These are phyloP conservation scores for Actenoides hombroni DNA, from an alignment of 2,113 vertebrate genomes.

Conservation along the genomic window DNA sequence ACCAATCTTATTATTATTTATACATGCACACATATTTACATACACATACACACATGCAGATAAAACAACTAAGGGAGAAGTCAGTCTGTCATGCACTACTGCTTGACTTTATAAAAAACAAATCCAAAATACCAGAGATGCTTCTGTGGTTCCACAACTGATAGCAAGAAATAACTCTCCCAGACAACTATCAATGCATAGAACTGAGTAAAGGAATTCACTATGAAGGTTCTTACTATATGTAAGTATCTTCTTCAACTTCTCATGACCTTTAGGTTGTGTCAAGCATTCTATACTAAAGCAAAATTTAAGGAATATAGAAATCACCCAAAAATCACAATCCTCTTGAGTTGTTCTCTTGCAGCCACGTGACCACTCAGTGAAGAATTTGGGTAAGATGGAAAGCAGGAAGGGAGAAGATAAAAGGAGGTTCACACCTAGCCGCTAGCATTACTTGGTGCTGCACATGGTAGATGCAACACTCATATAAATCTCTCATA, in stretches of 20 bases:
- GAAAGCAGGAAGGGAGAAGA: background rate
- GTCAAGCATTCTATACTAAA: background rate
- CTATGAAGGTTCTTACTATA: background rate
- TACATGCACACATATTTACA: background rate
- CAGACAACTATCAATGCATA: background rate
- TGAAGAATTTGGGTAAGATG: background rate
- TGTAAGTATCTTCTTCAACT: background rate
- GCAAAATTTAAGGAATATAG: background rate
- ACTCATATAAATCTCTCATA: background rate
- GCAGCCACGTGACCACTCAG: background rate
- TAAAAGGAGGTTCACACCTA: background rate
- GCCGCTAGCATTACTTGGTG: background rate
- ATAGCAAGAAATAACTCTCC: background rate
- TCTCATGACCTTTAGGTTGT: background rate
- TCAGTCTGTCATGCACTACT: background rate
- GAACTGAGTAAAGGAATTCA: background rate
- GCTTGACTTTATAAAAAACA: background rate
- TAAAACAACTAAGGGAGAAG: background rate
- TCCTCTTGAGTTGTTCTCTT: background rate
- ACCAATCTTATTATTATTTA: background rate
- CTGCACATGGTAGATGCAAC: background rate
- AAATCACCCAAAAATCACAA: background rate
- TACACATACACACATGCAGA: background rate
- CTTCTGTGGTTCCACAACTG: background rate
- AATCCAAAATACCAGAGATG: background rate